These are phyloP conservation scores for Drosophila hamatofila DNA, from an alignment of 2,888 invertebrate species.

Conservation along the genomic window DNA sequence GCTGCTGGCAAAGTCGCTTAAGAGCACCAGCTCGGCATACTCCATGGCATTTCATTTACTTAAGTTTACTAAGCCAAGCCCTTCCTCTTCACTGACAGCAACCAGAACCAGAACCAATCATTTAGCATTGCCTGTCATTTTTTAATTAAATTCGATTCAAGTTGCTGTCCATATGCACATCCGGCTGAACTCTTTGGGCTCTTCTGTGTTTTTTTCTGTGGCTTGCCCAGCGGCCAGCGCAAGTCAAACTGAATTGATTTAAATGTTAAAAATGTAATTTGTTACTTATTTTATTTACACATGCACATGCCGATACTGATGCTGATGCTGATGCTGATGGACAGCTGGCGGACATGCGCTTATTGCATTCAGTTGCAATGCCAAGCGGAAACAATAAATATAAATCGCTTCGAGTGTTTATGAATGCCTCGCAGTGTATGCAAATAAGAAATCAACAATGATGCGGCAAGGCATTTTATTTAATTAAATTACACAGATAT, in stretches of 20 bases:
- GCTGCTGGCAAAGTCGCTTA: constrained; percentile 21
- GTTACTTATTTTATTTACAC: constrained; percentile 50
- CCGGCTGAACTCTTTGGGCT: constrained; percentile 13
- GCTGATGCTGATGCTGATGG: constrained; percentile 26
- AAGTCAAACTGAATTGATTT: constrained; percentile 63
- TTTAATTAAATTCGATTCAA: constrained; percentile 65
- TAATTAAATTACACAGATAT: constrained; percentile 8
- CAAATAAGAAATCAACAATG: constrained; percentile 20
- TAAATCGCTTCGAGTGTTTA: constrained; percentile 48
- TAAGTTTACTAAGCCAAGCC: constrained; percentile 60
- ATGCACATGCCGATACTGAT: constrained; percentile 23
- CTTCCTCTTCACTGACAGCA: rapidly evolving
- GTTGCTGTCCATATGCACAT: constrained; percentile 16
- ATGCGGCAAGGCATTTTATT: constrained; percentile 20
- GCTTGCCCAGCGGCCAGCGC: constrained; percentile 16
- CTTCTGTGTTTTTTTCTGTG: constrained; percentile 16
- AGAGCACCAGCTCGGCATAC: constrained; percentile 30
- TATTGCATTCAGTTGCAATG: constrained; percentile 29
- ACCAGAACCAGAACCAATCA: constrained; percentile 52
- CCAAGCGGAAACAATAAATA: constrained; percentile 48
- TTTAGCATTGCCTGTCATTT: constrained; percentile 42
- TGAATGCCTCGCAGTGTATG: constrained; percentile 21
- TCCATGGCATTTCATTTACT: constrained; percentile 68
- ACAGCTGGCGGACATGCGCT: constrained; percentile 28
- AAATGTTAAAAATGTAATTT: constrained; percentile 63